Conservation (phyloP, 2,797 vertebrate genomes). For the Iguana delicatissima region DNA sequence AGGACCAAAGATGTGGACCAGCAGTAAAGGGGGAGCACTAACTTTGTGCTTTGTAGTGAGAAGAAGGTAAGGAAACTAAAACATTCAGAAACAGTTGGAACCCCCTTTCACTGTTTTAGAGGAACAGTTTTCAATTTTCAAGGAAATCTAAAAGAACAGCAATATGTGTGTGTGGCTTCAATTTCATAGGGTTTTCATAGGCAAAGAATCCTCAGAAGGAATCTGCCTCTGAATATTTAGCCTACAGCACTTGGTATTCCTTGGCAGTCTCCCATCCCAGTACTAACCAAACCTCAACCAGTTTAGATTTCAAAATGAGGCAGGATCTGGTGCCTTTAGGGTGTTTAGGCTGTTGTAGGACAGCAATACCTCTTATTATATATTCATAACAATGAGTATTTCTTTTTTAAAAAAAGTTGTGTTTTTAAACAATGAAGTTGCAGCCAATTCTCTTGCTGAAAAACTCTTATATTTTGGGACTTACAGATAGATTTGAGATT, state of each 20-base stretch:
- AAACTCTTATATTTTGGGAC: background rate
- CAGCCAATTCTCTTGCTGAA: background rate
- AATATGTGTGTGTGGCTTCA: too few species aligned
- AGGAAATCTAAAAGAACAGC: background rate
- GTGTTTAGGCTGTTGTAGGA: too few species aligned
- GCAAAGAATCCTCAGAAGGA: too few species aligned
- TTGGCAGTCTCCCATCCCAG: too few species aligned
- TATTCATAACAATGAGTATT: too few species aligned
- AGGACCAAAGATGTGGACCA: background rate
- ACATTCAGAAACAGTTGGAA: too few species aligned
- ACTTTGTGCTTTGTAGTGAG: background rate
- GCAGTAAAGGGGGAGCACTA: background rate
- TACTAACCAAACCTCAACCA: too few species aligned
- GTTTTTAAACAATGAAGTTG: background rate
- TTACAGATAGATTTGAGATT: background rate
- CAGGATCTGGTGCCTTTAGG: too few species aligned
- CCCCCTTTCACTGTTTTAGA: background rate
- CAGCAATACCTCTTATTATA: background rate
- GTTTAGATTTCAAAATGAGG: too few species aligned
- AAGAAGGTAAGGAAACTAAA: background rate
- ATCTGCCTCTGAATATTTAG: too few species aligned
- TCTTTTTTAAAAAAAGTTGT: background rate
- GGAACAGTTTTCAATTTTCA: background rate
- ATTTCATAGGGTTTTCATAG: too few species aligned
- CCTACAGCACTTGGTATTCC: too few species aligned